These are phyloP conservation scores for Brachionus paranguensis DNA, from an alignment of 1,140 invertebrate genomes.

Conservation along the genomic window DNA sequence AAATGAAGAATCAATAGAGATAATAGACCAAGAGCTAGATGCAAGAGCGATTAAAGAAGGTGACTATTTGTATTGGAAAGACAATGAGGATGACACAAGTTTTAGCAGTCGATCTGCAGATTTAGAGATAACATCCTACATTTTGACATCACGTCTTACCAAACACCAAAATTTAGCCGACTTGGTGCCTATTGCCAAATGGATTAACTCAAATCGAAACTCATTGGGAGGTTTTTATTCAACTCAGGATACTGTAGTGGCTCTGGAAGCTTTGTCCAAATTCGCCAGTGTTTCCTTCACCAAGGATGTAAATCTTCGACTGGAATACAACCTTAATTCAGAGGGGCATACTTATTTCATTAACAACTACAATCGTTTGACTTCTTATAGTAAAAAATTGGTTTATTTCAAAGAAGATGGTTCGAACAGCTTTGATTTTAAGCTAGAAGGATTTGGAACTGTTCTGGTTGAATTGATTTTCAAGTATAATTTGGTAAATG, in stretches of 20 bases:
- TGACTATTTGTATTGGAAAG: constrained; percentile 8
- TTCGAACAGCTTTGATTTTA: not conserved
- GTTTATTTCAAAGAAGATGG: not conserved
- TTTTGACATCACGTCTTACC: constrained; percentile 61
- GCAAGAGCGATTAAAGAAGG: constrained; percentile 3
- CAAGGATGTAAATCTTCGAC: not conserved
- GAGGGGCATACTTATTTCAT: not conserved
- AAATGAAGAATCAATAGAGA: constrained; percentile 41
- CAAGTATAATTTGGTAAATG: constrained; percentile 2
- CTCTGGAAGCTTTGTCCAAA: constrained; percentile 54
- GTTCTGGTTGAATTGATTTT: constrained; percentile 24
- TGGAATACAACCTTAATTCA: not conserved
- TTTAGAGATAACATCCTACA: constrained; percentile 80
- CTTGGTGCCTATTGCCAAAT: constrained; percentile 73
- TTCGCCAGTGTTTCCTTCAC: constrained; percentile 42
- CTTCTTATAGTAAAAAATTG: not conserved
- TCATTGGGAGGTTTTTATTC: constrained; percentile 73
- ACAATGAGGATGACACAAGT: not conserved
- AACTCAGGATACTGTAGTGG: constrained; percentile 60
- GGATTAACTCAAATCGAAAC: constrained; percentile 75
- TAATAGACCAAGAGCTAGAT: constrained; percentile 1
- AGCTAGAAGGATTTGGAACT: not conserved
- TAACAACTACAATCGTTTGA: constrained; percentile 19
- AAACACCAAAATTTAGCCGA: constrained; percentile 42
- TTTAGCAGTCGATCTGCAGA: constrained; percentile 63